Conservation (phyloP, 2,113 vertebrate genomes). For the Stercorarius parasiticus region DNA sequence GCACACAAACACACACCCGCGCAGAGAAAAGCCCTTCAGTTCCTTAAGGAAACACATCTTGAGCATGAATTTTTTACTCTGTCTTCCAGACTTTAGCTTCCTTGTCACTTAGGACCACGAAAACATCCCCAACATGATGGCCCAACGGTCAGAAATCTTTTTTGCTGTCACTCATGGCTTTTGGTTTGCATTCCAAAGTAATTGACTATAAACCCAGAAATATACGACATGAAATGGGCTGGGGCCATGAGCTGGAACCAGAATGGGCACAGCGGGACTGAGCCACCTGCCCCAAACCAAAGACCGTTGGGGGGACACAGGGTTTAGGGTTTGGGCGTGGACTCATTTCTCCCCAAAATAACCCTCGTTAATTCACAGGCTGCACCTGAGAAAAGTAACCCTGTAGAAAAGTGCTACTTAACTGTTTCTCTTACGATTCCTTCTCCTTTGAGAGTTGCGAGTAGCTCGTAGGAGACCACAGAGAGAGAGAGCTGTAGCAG, state of each 20-base stretch:
- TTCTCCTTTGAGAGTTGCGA: accelerated
- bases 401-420: not conserved
- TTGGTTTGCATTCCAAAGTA: not conserved
- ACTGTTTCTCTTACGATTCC: not conserved
- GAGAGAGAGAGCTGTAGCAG: not conserved
- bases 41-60: not conserved
- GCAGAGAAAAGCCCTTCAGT: not conserved
- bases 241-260: not conserved
- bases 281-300: not conserved
- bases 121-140: not conserved
- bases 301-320: not conserved
- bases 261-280: accelerated
- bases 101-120: not conserved
- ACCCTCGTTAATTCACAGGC: not conserved
- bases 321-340: not conserved
- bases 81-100: not conserved
- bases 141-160: not conserved
- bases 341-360: not conserved
- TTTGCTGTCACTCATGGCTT: not conserved
- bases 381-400: not conserved
- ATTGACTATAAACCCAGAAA: not conserved
- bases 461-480: accelerated
- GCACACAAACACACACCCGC: not conserved
- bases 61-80: not conserved
- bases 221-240: not conserved